Conservation (phyloP, 2,113 vertebrate genomes). For the Saccopteryx bilineata region DNA sequence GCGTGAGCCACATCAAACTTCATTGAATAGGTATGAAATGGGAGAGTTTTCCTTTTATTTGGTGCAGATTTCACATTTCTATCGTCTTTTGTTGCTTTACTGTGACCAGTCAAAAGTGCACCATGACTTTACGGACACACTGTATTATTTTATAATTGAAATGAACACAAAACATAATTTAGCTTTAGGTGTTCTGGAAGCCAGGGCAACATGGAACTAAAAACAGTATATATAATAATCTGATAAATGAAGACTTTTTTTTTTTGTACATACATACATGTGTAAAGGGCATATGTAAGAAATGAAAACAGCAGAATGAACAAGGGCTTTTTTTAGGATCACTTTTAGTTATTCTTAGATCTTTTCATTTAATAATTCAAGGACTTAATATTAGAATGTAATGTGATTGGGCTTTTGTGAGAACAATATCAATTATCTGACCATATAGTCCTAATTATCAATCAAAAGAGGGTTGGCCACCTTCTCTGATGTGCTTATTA, state of each 20-base stretch:
- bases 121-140: no score
- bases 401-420: background rate
- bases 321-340: background rate
- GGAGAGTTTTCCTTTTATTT: no score
- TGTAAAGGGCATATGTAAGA: background rate
- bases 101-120: no score
- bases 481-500: background rate
- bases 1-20: no score
- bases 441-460: slow-evolving; percentile 16
- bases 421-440: background rate
- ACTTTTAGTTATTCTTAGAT: slow-evolving; percentile 22
- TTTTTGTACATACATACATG: background rate
- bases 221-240: background rate
- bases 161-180: background rate
- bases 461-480: background rate
- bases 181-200: background rate
- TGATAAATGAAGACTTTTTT: background rate
- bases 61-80: no score
- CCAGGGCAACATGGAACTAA: background rate
- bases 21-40: no score
- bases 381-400: background rate
- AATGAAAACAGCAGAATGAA: background rate
- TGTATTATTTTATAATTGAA: background rate
- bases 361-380: slow-evolving; percentile 31
- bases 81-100: no score